Evolutionary conservation across 2,797 vertebrate genomes (phyloP).

Genomic region (Paramormyrops hopkinsi): DNA sequence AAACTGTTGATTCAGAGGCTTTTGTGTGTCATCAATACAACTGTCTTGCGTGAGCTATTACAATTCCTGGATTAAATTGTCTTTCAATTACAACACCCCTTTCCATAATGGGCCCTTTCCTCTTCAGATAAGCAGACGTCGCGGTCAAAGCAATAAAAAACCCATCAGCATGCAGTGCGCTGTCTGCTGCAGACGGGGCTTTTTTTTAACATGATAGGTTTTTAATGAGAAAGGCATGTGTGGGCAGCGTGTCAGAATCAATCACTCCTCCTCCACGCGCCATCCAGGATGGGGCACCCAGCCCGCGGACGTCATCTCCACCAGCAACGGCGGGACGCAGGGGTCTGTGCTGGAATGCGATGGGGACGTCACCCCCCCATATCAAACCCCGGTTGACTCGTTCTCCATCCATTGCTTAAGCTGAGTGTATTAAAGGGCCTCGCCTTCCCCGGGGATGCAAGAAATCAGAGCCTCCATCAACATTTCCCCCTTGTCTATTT

Average conservation of each 20-base stretch:
- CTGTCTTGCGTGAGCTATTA: constrained; percentile 19
- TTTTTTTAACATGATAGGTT: constrained; percentile 20
- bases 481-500: background rate
- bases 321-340: background rate
- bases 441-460: background rate
- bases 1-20: background rate
- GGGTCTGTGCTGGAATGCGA: background rate
- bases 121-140: constrained; percentile 19
- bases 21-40: constrained; percentile 11
- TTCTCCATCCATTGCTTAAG: background rate
- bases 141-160: constrained; percentile 19
- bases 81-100: constrained; percentile 20
- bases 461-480: background rate
- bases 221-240: constrained; percentile 18
- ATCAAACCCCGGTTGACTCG: background rate
- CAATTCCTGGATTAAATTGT: constrained; percentile 23
- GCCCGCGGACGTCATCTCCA: background rate
- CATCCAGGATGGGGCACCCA: background rate
- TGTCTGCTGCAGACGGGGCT: constrained; percentile 3
- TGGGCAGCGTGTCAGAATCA: constrained; percentile 16
- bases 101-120: constrained; percentile 22
- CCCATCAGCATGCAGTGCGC: background rate
- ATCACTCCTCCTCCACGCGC: background rate
- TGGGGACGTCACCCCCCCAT: background rate
- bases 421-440: background rate